These are phyloP conservation scores for Calameuta idolon DNA, from an alignment of 2,888 invertebrate species.

Conservation along the genomic window DNA sequence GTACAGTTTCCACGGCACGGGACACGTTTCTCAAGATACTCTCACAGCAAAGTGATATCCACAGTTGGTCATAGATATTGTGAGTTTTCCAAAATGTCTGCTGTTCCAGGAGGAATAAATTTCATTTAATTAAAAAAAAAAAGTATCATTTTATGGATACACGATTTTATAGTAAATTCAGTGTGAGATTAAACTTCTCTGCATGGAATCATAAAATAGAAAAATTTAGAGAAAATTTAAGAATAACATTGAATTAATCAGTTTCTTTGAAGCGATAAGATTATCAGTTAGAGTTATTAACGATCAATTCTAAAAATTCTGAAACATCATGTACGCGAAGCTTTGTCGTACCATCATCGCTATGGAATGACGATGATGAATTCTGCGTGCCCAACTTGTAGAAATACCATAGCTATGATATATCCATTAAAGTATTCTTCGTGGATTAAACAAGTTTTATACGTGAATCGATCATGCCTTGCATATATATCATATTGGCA, in stretches of 20 bases:
- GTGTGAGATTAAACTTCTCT: neutral
- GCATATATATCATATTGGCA: neutral
- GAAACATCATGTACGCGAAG: neutral
- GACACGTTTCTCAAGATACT: conserved; percentile 33
- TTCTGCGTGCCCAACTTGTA: neutral
- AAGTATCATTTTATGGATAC: neutral
- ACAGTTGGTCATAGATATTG: neutral
- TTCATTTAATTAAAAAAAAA: neutral
- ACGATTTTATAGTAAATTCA: neutral
- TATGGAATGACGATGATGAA: neutral
- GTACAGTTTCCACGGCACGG: conserved; percentile 43
- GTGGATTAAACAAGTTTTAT: neutral
- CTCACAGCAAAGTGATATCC: neutral
- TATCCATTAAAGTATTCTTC: neutral
- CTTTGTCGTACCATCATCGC: neutral
- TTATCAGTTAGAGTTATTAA: neutral
- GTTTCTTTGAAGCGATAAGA: neutral
- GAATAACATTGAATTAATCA: neutral
- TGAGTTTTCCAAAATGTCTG: conserved; percentile 20
- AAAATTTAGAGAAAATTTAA: neutral
- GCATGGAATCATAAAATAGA: neutral
- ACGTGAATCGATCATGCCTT: neutral
- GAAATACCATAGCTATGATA: neutral
- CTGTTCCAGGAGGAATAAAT: conserved; percentile 7
- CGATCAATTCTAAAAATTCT: neutral